Evolutionary conservation across 2,797 vertebrate genomes (phyloP).

Genomic region (Manis crassicaudata): DNA sequence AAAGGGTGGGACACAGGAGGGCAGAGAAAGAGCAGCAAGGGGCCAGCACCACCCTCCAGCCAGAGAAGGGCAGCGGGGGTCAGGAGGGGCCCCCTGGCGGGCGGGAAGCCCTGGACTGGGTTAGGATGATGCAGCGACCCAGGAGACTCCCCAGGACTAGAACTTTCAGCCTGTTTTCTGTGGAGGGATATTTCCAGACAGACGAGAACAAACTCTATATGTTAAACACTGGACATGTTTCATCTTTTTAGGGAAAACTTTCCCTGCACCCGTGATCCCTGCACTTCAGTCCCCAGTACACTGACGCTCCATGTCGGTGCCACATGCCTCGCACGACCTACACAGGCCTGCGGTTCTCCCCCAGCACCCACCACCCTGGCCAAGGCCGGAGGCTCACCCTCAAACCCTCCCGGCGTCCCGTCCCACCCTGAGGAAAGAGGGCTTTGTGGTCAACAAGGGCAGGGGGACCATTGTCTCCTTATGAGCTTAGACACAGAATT

Average conservation of each 20-base stretch:
- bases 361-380: too few species aligned
- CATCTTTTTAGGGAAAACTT: background rate
- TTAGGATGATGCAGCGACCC: fast-evolving
- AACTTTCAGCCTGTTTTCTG: background rate
- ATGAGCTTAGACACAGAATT: background rate
- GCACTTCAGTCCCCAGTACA: background rate
- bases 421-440: fast-evolving
- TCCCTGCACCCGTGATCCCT: background rate
- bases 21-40: background rate
- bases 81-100: background rate
- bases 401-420: background rate
- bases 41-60: background rate
- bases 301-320: background rate
- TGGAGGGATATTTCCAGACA: fast-evolving
- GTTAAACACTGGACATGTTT: too few species aligned
- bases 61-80: background rate
- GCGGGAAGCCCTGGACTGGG: too few species aligned
- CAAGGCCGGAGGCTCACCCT: too few species aligned
- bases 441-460: background rate
- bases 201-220: background rate
- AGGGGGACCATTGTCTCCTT: background rate
- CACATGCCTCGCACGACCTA: too few species aligned
- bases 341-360: too few species aligned
- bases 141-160: background rate
- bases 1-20: too few species aligned